Evolutionary conservation across 2,113 vertebrate genomes (phyloP).

Genomic region (Ciconia stormi): DNA sequence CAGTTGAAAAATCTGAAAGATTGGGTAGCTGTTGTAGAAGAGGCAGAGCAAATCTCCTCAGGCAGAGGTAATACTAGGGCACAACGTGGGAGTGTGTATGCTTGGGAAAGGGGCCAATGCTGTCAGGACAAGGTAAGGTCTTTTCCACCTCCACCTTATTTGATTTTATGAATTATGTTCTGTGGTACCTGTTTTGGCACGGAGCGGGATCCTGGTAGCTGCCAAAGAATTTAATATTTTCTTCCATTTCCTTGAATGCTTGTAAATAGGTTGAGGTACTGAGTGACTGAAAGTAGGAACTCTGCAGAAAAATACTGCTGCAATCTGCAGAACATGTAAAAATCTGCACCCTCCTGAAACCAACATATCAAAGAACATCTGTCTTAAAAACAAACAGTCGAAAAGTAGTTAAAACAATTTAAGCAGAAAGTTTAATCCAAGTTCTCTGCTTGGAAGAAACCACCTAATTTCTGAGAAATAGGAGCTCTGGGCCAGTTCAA

Average conservation of each 20-base stretch:
- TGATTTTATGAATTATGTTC: neutral
- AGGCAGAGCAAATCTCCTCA: neutral
- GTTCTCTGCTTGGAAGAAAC: conserved; percentile 34
- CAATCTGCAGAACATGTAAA: neutral
- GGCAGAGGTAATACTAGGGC: neutral
- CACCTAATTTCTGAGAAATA: conserved; percentile 53
- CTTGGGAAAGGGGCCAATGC: neutral
- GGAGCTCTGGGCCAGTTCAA: conserved; percentile 33
- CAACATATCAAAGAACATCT: conserved; percentile 4
- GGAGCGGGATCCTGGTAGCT: neutral
- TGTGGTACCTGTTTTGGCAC: neutral
- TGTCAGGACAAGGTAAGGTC: neutral
- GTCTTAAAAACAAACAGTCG: conserved; percentile 1
- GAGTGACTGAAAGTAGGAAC: neutral
- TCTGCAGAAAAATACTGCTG: neutral
- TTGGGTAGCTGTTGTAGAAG: neutral
- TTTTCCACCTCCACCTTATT: neutral
- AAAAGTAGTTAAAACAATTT: conserved; percentile 41
- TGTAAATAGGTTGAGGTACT: neutral
- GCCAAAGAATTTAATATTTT: neutral
- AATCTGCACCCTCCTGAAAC: neutral
- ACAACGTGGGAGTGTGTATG: neutral
- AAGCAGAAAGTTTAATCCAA: conserved; percentile 27
- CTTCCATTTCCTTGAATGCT: neutral
- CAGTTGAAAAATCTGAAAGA: neutral